Evolutionary conservation across 2,113 vertebrate species (phyloP).

Genomic region (Uria lomvia): DNA sequence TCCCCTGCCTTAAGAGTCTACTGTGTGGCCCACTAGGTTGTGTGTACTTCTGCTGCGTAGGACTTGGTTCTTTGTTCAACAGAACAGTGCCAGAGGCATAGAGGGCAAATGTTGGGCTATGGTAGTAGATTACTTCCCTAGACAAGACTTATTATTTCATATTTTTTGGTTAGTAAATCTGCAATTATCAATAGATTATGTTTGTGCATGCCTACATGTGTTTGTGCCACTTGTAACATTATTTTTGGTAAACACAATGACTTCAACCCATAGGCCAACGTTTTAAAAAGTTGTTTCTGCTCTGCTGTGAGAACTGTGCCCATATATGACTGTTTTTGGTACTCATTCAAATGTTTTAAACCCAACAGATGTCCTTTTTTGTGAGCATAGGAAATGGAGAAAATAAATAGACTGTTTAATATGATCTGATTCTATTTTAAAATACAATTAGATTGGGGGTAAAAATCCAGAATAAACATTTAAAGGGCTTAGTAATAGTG

Average conservation of each 20-base stretch:
- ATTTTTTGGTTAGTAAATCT: background rate
- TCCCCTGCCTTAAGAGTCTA: background rate
- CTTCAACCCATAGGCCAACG: background rate
- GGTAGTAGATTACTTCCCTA: background rate
- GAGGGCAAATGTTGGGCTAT: background rate
- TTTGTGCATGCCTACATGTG: background rate
- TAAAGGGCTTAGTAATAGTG: background rate
- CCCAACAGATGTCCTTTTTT: background rate
- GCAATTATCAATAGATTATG: background rate
- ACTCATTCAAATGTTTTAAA: background rate
- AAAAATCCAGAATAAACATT: background rate
- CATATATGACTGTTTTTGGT: background rate
- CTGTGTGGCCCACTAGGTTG: background rate
- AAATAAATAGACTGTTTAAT: constrained; percentile 5
- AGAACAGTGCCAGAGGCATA: background rate
- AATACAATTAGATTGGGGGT: background rate
- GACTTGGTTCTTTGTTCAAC: background rate
- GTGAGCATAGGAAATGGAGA: background rate
- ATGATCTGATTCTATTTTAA: background rate
- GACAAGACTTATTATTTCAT: background rate
- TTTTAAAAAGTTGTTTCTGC: background rate
- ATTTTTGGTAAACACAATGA: background rate
- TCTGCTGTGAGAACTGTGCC: background rate
- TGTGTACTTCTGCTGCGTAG: background rate
- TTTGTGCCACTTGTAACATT: background rate